Percentiles rank a stretch among this genome's conserved stretches.
Conservation (phyloP, 2,888 invertebrate species). For the Tricholauxania praeusta region DNA sequence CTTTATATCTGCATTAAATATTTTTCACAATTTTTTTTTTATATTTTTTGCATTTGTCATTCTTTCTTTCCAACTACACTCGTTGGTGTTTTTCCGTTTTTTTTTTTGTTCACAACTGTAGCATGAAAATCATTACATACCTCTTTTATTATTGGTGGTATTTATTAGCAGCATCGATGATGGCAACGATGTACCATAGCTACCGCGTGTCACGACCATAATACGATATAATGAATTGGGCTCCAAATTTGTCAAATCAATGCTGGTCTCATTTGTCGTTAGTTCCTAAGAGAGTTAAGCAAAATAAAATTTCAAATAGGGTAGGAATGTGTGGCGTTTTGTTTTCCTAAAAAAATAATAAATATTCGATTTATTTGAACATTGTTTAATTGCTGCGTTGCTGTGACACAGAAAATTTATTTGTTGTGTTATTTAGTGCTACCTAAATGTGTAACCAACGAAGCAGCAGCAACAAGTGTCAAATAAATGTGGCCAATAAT, state of each 20-base stretch:
- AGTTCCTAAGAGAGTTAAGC: slow-evolving; percentile 72
- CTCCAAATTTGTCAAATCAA: slow-evolving; percentile 75
- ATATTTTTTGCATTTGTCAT: too few relatives aligned
- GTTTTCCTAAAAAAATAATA: slow-evolving; percentile 45
- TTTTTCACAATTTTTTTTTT: too few relatives aligned
- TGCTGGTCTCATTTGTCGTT: slow-evolving; percentile 75
- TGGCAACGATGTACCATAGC: slow-evolving; percentile 83
- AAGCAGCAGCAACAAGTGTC: slow-evolving; percentile 16
- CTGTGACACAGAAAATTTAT: slow-evolving; percentile 19
- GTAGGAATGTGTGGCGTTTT: slow-evolving; percentile 34
- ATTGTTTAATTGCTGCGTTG: slow-evolving; percentile 23
- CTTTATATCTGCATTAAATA: too few relatives aligned
- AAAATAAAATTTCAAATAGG: slow-evolving; percentile 14
- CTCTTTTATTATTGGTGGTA: slow-evolving; percentile 68
- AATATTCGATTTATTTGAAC: slow-evolving; percentile 13
- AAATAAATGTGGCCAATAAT: slow-evolving; percentile 4
- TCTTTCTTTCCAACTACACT: neutral
- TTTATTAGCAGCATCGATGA: slow-evolving; percentile 84
- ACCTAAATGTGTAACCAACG: slow-evolving; percentile 13
- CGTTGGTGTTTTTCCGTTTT: slow-evolving; percentile 4
- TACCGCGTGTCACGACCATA: slow-evolving; percentile 83
- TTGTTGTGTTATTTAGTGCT: slow-evolving; percentile 20
- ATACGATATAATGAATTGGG: slow-evolving; percentile 80
- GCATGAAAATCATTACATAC: neutral
- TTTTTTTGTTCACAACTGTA: neutral